Base-by-base conservation (phyloP, 2,888 invertebrate species). In the Sialis lutaria region DNA sequence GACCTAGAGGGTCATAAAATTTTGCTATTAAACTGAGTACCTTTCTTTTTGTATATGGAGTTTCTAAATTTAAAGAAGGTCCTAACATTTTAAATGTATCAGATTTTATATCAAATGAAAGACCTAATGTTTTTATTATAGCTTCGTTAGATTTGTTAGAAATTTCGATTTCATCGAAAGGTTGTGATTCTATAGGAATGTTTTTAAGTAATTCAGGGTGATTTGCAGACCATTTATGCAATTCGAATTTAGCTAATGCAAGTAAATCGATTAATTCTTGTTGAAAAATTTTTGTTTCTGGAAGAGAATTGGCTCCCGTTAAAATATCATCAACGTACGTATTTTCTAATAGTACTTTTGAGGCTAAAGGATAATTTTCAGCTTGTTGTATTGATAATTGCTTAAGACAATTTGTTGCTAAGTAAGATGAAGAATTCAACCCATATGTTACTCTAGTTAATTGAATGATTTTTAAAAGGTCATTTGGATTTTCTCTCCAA, bases 151-250 rank as follows among this genome's bases (percentile, higher is more conserved):
- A 22, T 22, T 22, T 22, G 4, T 22, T 22, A 22, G 22, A 22
- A 22, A 22, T 22, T 22, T 22, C 22, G 22, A 22, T 22, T 22
- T 22, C 22, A 22, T 22, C 22, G 22, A 22, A 22, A 22, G 2
- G 22, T 22, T 22, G 22, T 22, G 4, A 22, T 22, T 22, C 22
- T 22, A 22, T 22, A 22, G 22, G 22, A 22, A 22, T 22, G 4
- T 22, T 4, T 22, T 22, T 22, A 22, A 22, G 22, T 22, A 22
- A 22, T 22, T 22, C 22, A 4, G 22, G 22, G 4, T 42, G 7
- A 42, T 42, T 42, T 13, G 42, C 13, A 22, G 13, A 42, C 42
- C 42, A 42, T 31, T 42, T 42, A 5, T 42, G 42, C 4, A 42
- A 31, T 10, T 42, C 42, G 10, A 42, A 42, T 3, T 42, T 7